A percentile compares a stretch with the other conserved stretches of the same genome.
phyloP scores from a whole-genome alignment of 2,113 vertebrate genomes.

The Chelonoidis abingdonii region DNA sequence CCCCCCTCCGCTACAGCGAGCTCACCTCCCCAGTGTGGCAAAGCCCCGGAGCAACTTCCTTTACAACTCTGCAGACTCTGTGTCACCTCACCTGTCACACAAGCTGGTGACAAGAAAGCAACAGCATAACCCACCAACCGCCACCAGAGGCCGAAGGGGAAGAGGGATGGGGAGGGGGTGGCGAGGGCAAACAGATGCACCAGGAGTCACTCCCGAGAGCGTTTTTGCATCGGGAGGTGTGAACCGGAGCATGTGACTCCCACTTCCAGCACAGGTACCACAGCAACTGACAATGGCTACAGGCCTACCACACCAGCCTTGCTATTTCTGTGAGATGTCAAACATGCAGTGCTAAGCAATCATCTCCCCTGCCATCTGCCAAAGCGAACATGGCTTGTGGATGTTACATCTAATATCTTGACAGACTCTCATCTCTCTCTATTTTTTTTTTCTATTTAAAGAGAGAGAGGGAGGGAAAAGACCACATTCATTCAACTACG shows the following conservation, averaged over 20 bases:
- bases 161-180: not conserved
- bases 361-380: constrained; percentile 71
- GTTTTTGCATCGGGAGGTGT: constrained; percentile 22
- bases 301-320: constrained; percentile 38
- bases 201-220: constrained; percentile 34
- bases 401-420: constrained; percentile 16
- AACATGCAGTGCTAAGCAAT: constrained; percentile 67
- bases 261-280: not conserved
- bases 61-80: constrained; percentile 33
- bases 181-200: constrained; percentile 12
- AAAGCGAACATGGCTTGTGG: constrained; percentile 32
- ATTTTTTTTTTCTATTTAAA: not conserved
- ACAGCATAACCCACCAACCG: constrained; percentile 31
- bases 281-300: constrained; percentile 59
- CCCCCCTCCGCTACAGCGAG: not conserved
- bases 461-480: not conserved
- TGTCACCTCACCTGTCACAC: constrained; percentile 72
- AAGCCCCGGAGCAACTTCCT: constrained; percentile 62
- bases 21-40: constrained; percentile 57
- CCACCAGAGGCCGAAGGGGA: not conserved
- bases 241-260: constrained; percentile 35
- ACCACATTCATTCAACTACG: not conserved
- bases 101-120: constrained; percentile 59
- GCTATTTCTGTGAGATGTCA: constrained; percentile 64
- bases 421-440: not conserved